Evolutionary conservation across 2,888 invertebrate species (phyloP).

Genomic region (Caenorhabditis sp.): DNA sequence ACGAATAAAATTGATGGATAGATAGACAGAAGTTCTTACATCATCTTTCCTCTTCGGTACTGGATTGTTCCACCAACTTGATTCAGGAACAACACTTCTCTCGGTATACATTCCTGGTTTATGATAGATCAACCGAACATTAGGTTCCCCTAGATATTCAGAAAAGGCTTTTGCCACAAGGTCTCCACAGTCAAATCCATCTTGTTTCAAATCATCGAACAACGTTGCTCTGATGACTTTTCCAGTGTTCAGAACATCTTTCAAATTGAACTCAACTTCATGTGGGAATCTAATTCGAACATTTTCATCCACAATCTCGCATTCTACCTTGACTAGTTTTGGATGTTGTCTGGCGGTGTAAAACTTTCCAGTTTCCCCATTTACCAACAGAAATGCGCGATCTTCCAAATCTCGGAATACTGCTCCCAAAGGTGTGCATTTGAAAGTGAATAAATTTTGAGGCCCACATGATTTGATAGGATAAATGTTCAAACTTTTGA

Average conservation of each 20-base stretch:
- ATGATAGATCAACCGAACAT: conserved; percentile 33
- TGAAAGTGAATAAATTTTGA: conserved; percentile 43
- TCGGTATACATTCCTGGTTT: conserved; percentile 41
- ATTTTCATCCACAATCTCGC: conserved; percentile 20
- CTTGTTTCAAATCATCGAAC: conserved; percentile 43
- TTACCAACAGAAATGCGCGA: conserved; percentile 40
- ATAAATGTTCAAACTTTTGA: conserved; percentile 46
- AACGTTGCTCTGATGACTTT: conserved; percentile 36
- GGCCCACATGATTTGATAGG: conserved; percentile 46
- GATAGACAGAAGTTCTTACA: conserved; percentile 20
- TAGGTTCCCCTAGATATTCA: conserved; percentile 38
- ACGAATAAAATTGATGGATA: not conserved
- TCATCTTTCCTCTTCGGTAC: conserved; percentile 50
- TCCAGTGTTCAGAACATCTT: conserved; percentile 27
- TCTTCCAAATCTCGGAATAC: conserved; percentile 37
- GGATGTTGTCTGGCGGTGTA: conserved; percentile 49
- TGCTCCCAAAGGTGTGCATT: conserved; percentile 38
- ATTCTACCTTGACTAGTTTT: conserved; percentile 27
- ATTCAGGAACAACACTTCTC: conserved; percentile 28
- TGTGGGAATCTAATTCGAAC: conserved; percentile 19
- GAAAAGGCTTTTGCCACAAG: conserved; percentile 32
- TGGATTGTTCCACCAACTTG: conserved; percentile 48
- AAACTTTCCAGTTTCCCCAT: conserved; percentile 44
- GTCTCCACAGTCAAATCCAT: conserved; percentile 54
- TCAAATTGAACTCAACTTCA: conserved; percentile 19